Evolutionary conservation across 2,888 invertebrate species (phyloP), one percentile per base, ranked within the genome.

Genomic region (Caenorhabditis sp.): DNA sequence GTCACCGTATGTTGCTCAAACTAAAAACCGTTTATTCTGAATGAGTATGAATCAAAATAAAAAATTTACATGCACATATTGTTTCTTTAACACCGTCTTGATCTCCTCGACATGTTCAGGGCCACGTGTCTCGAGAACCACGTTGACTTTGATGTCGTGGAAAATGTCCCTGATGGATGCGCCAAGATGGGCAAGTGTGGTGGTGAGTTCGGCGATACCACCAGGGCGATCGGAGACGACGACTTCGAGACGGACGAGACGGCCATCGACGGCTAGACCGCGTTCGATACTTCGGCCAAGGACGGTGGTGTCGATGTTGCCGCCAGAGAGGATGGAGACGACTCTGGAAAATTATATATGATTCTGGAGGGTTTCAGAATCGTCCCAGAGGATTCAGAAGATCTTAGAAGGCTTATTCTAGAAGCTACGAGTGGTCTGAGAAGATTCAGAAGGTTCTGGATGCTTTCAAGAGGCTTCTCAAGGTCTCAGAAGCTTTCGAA

Each of bases 81-180:
- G 78, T 52, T 74, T 66, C 54, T 76, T 76, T 59, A 93, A 89
- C 54, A 91, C 88, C 38, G 90, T 88, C 83, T 91, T 91, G 57
- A 94, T 88, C 85, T 92, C 90, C 62, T 90, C 87, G 49, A 92
- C 92, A 88, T 96, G 95, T 0, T 92, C 91, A 79, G 92, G 91
- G 77, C 95, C 95, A 64, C 93, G 90, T 0, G 95, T 95, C 89
- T 96, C 95, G 84, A 93, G 93, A 0, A 95, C 92, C 17, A 94
- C 93, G 89, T 94, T 78, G 14, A 78, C 77, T 61, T 76, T 76
- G 0, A 88, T 88, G 12, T 97, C 96, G 88, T 97, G 96, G 89
- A 94, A 93, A 70, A 97, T 95, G 87, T 96, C 96, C 89, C 96
- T 97, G 77, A 97, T 94, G 50, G 90, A 89, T 8, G 86, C 90